Percentiles rank a stretch among this genome's conserved stretches.
Evolutionary conservation across 2,113 vertebrate genomes (phyloP).

Genomic region (Cichladusa arquata): DNA sequence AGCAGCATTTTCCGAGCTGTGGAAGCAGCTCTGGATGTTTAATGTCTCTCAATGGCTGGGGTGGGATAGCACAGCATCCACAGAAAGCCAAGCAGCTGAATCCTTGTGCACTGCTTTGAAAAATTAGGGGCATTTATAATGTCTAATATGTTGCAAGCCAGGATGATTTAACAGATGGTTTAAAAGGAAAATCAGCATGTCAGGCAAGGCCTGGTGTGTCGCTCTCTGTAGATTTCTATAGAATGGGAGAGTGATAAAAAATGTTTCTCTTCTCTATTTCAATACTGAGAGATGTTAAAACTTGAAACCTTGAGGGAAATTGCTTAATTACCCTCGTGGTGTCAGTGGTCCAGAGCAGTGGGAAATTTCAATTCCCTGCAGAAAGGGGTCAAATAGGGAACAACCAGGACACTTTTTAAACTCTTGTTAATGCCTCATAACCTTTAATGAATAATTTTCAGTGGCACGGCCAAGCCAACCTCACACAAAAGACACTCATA

Average conservation of each 20-base stretch:
- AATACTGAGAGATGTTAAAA: conserved; percentile 46
- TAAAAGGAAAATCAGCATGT: conserved; percentile 61
- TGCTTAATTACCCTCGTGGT: conserved; percentile 59
- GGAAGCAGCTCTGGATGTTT: conserved; percentile 45
- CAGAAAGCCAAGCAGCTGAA: conserved; percentile 53
- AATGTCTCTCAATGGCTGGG: conserved; percentile 56
- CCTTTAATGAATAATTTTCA: conserved; percentile 56
- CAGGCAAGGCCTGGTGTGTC: conserved; percentile 42
- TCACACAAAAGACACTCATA: not conserved
- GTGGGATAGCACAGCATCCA: conserved; percentile 19
- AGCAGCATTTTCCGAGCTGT: not conserved
- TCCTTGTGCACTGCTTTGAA: conserved; percentile 56
- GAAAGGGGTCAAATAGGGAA: conserved; percentile 61
- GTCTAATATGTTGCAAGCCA: conserved; percentile 53
- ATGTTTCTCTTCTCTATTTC: conserved; percentile 53
- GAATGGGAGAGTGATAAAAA: conserved; percentile 44
- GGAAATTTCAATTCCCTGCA: conserved; percentile 59
- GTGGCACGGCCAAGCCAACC: not conserved
- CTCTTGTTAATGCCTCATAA: conserved; percentile 62
- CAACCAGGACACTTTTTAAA: conserved; percentile 62
- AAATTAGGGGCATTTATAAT: conserved; percentile 64
- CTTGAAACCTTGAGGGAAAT: conserved; percentile 53
- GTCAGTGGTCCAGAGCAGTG: conserved; percentile 55
- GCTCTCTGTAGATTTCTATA: conserved; percentile 22
- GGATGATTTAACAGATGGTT: conserved; percentile 67